Base-by-base conservation (phyloP, 2,888 invertebrate genomes). In the Lypha dubia region DNA sequence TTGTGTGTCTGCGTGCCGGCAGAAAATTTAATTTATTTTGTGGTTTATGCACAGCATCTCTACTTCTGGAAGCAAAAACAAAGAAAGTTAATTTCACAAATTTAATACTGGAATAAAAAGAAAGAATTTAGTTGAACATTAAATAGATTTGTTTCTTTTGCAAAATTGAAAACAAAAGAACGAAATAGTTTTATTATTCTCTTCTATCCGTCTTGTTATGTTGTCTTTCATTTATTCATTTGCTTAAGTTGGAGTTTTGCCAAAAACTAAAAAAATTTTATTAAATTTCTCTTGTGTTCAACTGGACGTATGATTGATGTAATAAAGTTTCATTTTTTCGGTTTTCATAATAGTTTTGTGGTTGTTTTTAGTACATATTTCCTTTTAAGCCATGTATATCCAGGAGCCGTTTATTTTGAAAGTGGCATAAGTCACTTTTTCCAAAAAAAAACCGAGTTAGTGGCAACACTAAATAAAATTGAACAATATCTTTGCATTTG, bases 11-110 rank as follows among this genome's bases (percentile, higher is more conserved):
- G n/a, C n/a, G n/a, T n/a, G n/a, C n/a, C 73, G 79, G 83, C 56
- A 74, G 83, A 53, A 68, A 79, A 73, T 74, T 70, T 68, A 79
- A 83, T 83, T 79, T 79, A 63, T 79, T 79, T 68, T 77, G 67
- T 49, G 74, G 74, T 68, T 83, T 70, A 44, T 70, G 51, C 62
- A 62, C 35, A 71, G 32, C 17, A 71, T 22, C 20, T 32, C 28
- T n/a, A 17, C 8, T n/a, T n/a, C n/a, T 8, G 9, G 46, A 32
- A 22, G 17, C 11, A 49, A n/a, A 15, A 62, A n/a, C 49, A 28
- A n/a, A 20, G 32, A 38, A 8, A 62, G n/a, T n/a, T 15, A 44
- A 44, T 44, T 44, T 44, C 15, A 44, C 4, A 44, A 4, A 44
- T 44, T 44, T 44, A 44, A 44, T 44, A 44, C 6, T 44, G 2